Percentiles rank a stretch among this genome's conserved stretches.
These are phyloP conservation scores for Heterochromis multidens DNA, from an alignment of 2,113 vertebrate genomes.

Conservation along the genomic window DNA sequence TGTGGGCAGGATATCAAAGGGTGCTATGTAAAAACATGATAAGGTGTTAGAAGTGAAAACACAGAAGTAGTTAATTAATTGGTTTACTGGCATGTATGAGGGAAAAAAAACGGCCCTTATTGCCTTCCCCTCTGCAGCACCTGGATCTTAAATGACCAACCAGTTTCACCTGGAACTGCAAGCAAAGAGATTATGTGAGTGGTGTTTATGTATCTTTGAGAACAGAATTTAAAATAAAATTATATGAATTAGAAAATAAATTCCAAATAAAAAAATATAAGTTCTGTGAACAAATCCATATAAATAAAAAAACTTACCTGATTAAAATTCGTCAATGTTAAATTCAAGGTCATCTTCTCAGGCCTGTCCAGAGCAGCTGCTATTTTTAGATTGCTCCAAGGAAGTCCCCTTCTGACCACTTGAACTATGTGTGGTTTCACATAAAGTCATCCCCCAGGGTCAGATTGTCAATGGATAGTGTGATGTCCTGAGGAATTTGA, in stretches of 20 bases:
- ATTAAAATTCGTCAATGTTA: neutral
- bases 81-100: neutral
- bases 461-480: neutral
- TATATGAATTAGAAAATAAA: neutral
- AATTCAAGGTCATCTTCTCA: neutral
- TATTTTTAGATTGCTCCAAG: neutral
- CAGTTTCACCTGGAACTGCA: conserved; percentile 45
- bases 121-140: conserved; percentile 26
- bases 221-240: neutral
- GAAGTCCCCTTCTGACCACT: neutral
- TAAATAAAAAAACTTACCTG: neutral
- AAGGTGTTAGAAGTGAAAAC: conserved; percentile 13
- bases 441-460: neutral
- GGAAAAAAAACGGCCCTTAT: neutral
- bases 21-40: neutral
- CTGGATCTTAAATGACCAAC: conserved; percentile 49
- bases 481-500: neutral
- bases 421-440: neutral
- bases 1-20: conserved; percentile 33
- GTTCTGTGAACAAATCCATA: no score
- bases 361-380: neutral
- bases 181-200: conserved; percentile 14
- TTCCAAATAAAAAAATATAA: neutral
- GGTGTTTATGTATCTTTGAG: neutral
- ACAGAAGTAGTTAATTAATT: conserved; percentile 37